Conservation (phyloP, 2,888 invertebrate species). For the Rhorus exstirpatorius region DNA sequence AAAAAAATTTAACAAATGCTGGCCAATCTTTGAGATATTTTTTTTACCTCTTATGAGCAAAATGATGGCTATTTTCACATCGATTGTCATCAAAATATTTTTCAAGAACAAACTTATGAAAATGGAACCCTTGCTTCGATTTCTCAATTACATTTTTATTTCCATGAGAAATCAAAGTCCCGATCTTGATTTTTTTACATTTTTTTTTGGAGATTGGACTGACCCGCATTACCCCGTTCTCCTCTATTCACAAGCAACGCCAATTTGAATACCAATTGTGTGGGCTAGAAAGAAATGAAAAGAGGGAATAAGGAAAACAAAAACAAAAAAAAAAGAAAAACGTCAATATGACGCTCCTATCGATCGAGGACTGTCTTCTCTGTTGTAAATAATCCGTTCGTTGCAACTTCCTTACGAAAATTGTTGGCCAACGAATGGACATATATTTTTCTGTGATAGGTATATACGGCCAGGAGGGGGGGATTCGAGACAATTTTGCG, state of each 20-base stretch:
- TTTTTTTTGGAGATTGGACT: background rate
- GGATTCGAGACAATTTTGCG: slow-evolving; percentile 69
- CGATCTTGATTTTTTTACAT: background rate
- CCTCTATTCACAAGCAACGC: slow-evolving; percentile 42
- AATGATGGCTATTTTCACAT: too few species aligned
- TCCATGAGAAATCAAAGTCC: too few species aligned
- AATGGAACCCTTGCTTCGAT: slow-evolving; percentile 13
- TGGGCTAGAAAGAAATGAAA: background rate
- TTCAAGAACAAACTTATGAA: background rate
- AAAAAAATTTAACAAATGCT: too few species aligned
- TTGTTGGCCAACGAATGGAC: slow-evolving; percentile 65
- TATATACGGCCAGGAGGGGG: slow-evolving; percentile 74
- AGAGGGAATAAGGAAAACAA: too few species aligned
- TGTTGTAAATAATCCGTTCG: slow-evolving; percentile 65
- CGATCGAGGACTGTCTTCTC: slow-evolving; percentile 53
- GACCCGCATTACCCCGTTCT: slow-evolving; percentile 12
- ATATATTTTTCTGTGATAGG: slow-evolving; percentile 83
- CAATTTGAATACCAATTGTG: slow-evolving; percentile 47
- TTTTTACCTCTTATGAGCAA: too few species aligned
- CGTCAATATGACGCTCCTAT: slow-evolving; percentile 49
- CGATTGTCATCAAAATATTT: too few species aligned
- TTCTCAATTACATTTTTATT: background rate
- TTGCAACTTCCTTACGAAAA: slow-evolving; percentile 55
- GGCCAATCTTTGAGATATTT: too few species aligned
- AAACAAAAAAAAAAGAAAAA: slow-evolving; percentile 38